A percentile compares a stretch with the other conserved stretches of the same genome.
phyloP scores from a whole-genome alignment of 2,113 vertebrate species.

The Phocoena phocoena region DNA sequence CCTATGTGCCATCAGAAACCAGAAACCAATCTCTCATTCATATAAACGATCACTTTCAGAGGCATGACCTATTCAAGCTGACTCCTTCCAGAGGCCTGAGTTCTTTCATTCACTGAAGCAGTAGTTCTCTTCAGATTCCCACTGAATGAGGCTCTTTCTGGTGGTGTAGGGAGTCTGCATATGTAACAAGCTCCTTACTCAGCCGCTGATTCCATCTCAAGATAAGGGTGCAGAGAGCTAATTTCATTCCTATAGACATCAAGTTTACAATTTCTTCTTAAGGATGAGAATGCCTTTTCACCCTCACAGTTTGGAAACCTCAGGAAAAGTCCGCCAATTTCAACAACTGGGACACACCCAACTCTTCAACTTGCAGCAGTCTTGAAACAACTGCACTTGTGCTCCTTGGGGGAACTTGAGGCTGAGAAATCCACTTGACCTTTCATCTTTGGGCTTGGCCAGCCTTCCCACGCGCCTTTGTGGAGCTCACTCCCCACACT shows the following conservation, averaged over 20 bases:
- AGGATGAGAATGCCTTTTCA: background rate
- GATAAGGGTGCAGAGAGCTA: background rate
- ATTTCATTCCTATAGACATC: background rate
- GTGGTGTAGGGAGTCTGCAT: background rate
- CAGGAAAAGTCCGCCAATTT: background rate
- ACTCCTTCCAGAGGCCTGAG: background rate
- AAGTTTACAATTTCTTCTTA: constrained; percentile 25
- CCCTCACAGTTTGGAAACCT: background rate
- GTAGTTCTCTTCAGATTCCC: background rate
- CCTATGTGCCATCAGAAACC: background rate
- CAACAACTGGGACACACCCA: background rate
- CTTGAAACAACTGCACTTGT: background rate
- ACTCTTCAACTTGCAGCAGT: background rate
- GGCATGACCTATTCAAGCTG: background rate
- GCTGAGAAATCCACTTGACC: background rate
- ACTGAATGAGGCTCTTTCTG: background rate
- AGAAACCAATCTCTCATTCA: background rate
- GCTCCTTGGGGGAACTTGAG: background rate
- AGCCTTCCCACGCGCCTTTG: background rate
- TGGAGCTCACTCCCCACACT: background rate
- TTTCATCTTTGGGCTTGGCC: background rate
- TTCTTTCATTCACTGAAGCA: background rate
- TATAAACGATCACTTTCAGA: background rate
- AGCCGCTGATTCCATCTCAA: background rate
- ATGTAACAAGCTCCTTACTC: background rate